Percentiles rank a stretch among this genome's conserved stretches.
These are phyloP conservation scores for Redunca redunca DNA, from an alignment of 2,113 vertebrate species.

Conservation along the genomic window DNA sequence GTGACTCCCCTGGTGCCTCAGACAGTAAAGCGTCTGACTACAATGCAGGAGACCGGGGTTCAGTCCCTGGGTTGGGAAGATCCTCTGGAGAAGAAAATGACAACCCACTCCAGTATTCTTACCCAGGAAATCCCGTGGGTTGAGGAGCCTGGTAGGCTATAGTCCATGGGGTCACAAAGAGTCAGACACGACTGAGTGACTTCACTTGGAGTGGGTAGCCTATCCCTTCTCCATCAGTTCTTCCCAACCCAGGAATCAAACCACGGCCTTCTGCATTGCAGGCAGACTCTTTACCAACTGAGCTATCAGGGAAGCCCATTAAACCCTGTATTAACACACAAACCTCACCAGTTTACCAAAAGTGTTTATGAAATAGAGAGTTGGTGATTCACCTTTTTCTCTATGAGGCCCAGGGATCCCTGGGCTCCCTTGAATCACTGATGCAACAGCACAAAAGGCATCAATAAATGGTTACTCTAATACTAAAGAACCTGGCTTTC, in stretches of 20 bases:
- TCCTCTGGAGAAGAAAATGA: neutral
- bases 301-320: neutral
- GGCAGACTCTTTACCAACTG: neutral
- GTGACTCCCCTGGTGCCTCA: neutral
- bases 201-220: neutral
- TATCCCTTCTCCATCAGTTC: neutral
- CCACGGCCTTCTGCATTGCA: accelerated
- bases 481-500: neutral
- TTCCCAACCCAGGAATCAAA: neutral
- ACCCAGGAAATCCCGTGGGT: neutral
- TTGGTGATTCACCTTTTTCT: neutral
- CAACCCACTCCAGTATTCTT: neutral
- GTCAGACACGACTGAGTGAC: neutral
- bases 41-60: accelerated
- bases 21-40: neutral
- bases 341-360: neutral
- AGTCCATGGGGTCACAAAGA: neutral
- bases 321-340: neutral
- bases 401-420: accelerated
- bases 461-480: neutral
- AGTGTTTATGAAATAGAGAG: neutral
- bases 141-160: neutral
- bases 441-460: neutral
- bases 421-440: neutral
- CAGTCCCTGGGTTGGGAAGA: neutral